Base-by-base conservation (phyloP, 1,140 invertebrate genomes). In the Cherax quadricarinatus region DNA sequence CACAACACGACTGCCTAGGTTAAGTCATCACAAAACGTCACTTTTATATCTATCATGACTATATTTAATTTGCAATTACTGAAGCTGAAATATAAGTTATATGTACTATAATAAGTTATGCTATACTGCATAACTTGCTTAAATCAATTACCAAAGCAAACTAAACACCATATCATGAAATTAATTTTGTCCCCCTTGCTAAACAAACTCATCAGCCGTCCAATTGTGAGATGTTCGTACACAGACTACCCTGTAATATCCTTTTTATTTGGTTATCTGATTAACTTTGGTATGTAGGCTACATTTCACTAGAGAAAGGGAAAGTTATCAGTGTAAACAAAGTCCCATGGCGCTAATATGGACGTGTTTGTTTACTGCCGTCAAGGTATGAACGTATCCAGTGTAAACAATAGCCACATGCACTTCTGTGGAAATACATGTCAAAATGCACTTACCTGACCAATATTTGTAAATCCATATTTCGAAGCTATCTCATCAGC, bases 401-500 rank as follows among this genome's bases (percentile, higher is more conserved):
- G 18, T 24, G 70, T 30, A 16, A 75, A 24, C n/a, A 30, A 30
- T 41, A 75, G n/a, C 5, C n/a, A 30, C 21, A 3, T 75, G 9
- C 70, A 75, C 24, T n/a, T 70, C 62, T 75, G n/a, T 30, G 70
- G 24, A 75, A n/a, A 30, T 75, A 12, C 70, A 30, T 6, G 70
- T 9, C 16, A 30, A 5, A 70, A 9, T 24, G n/a, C 49, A 66
- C 89, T 82, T 57, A 91, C 89, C 89, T 91, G 89, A 30, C 89
- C 89, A 9, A 91, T 51, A 81, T 91, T 91, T 53, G 53, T 81
- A 81, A 91, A 91, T 86, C 89, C 89, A 91, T 91, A 66, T n/a
- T 51, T 81, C 48, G 83, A 21, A n/a, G 89, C 83, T 66, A 91
- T 84, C 24, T 86, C 75, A 86, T 86, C 53, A 86, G 89, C 89